Percentiles rank a stretch among this genome's conserved stretches.
Evolutionary conservation across 2,797 vertebrate species (phyloP).

Genomic region (Octomys mimax): DNA sequence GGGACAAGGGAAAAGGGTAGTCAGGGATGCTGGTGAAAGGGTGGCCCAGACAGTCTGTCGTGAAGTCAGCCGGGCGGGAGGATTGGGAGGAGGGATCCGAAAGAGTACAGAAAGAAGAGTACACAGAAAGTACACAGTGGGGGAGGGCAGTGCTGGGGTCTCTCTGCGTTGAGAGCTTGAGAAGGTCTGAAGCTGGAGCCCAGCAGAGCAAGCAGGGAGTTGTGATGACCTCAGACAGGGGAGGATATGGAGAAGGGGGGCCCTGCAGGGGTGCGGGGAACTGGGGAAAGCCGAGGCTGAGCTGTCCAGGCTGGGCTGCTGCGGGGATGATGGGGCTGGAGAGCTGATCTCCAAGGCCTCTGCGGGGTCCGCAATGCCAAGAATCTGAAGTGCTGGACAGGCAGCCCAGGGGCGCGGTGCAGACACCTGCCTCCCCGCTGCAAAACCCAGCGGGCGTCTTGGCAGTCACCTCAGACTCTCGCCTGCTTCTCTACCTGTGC

Average conservation of each 20-base stretch:
- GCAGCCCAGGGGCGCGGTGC: too few relatives aligned
- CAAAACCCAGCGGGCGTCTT: background rate
- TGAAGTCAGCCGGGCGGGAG: background rate
- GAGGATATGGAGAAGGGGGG: background rate
- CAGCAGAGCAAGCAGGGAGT: background rate
- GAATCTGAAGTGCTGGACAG: background rate
- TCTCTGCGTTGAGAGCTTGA: background rate
- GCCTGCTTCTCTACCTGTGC: background rate
- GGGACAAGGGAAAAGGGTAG: rapidly evolving
- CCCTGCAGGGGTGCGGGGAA: background rate
- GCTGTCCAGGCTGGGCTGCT: too few relatives aligned
- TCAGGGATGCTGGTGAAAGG: background rate
- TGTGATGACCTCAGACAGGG: background rate
- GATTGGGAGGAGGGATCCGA: background rate
- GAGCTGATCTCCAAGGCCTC: background rate
- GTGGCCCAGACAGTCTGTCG: background rate
- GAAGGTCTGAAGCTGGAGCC: background rate
- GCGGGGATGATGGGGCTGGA: background rate
- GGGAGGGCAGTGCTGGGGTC: background rate
- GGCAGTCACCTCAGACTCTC: background rate
- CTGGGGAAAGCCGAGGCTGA: background rate
- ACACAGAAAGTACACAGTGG: too few relatives aligned
- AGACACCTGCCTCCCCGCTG: rapidly evolving
- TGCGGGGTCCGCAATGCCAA: background rate
- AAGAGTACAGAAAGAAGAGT: background rate